phyloP scores from a whole-genome alignment of 2,797 vertebrate species.

The Scomberomorus guttatus region DNA sequence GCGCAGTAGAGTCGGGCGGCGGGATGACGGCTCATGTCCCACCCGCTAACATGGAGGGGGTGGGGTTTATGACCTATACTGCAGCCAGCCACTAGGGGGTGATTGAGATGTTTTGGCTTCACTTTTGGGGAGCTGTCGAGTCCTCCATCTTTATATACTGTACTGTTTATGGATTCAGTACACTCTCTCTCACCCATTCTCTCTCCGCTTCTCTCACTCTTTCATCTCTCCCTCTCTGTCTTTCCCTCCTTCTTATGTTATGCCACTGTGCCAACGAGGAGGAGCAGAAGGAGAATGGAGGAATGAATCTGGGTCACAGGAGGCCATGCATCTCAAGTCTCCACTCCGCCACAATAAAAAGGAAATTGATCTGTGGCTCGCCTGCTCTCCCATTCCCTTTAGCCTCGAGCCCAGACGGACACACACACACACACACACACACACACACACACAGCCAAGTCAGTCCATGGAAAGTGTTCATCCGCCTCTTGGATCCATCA shows the following conservation, averaged over 20 bases:
- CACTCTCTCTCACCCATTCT: slow-evolving; percentile 24
- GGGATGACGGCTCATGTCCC: too few species aligned
- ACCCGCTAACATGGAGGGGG: too few species aligned
- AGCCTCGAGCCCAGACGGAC: slow-evolving; percentile 35
- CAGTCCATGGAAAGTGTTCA: slow-evolving; percentile 59
- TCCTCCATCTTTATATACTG: too few species aligned
- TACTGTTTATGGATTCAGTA: background rate
- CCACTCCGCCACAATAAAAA: slow-evolving; percentile 74
- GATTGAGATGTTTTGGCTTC: too few species aligned
- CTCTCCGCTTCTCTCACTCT: slow-evolving; percentile 12
- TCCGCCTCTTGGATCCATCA: slow-evolving; percentile 64
- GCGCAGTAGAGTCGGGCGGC: too few species aligned
- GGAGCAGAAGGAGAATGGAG: slow-evolving; percentile 75
- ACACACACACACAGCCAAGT: slow-evolving; percentile 28
- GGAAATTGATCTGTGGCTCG: slow-evolving; percentile 79
- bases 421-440: slow-evolving; percentile 16
- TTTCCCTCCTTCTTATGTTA: slow-evolving; percentile 59
- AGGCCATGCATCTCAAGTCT: slow-evolving; percentile 88
- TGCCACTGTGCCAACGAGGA: slow-evolving; percentile 72
- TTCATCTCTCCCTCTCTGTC: slow-evolving; percentile 47
- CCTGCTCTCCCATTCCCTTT: slow-evolving; percentile 57
- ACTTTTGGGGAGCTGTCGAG: too few species aligned
- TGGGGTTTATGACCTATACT: too few species aligned
- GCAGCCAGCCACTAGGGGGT: too few species aligned
- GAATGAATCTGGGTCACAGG: slow-evolving; percentile 87